Evolutionary conservation across 2,113 vertebrate species (phyloP).

Genomic region (Thunnus maccoyii): DNA sequence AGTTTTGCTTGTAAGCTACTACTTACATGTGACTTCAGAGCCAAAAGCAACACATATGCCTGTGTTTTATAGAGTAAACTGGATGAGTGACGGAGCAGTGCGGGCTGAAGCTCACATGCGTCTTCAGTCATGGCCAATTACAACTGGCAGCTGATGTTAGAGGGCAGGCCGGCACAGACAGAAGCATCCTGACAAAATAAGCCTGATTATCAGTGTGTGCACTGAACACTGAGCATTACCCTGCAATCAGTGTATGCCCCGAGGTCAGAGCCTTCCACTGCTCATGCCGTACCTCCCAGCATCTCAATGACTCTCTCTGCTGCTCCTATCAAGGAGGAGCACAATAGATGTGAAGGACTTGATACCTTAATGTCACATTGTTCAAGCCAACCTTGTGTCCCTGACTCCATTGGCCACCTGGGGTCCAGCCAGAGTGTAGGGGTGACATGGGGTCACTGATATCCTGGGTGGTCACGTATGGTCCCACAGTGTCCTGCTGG

Average conservation of each 20-base stretch:
- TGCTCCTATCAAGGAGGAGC: conserved; percentile 13
- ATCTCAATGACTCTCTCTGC: conserved; percentile 2
- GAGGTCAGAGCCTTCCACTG: conserved; percentile 32
- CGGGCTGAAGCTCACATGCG: conserved; percentile 10
- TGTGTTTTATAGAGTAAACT: conserved; percentile 10
- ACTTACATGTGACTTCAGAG: conserved; percentile 24
- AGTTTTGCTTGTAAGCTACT: conserved; percentile 37
- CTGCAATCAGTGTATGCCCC: conserved; percentile 47
- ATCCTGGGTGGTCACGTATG: conserved; percentile 42
- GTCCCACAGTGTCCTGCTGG: conserved; percentile 22
- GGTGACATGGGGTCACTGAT: conserved; percentile 28
- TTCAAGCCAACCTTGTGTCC: conserved; percentile 29
- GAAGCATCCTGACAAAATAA: conserved; percentile 34
- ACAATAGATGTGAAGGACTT: conserved; percentile 19
- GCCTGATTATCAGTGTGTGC: conserved; percentile 28
- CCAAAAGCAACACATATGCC: conserved; percentile 14
- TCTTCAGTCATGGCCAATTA: conserved; percentile 58
- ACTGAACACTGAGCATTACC: conserved; percentile 25
- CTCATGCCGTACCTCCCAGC: conserved; percentile 25
- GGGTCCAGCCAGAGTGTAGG: not conserved
- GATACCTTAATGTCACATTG: conserved; percentile 29
- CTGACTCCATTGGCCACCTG: not conserved
- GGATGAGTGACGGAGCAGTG: conserved; percentile 23
- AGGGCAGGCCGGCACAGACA: conserved; percentile 46
- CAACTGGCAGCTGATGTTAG: conserved; percentile 51